phyloP scores from a whole-genome alignment of 1,140 invertebrate genomes.

The Drosophila busckii region DNA sequence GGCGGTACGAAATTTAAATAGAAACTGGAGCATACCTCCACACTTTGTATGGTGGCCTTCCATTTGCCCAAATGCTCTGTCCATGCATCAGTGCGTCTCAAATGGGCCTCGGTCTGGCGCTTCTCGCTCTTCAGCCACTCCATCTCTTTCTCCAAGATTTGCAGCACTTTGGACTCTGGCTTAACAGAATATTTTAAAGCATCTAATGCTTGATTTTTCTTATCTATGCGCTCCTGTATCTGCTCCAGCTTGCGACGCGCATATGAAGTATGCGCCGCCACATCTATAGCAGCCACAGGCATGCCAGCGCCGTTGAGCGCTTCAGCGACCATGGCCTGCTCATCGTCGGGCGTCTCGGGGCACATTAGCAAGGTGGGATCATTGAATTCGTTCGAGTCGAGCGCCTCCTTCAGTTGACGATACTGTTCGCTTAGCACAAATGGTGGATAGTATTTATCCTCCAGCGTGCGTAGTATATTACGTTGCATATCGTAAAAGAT shows the following conservation, averaged over 20 bases:
- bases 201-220: conserved; percentile 89
- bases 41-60: conserved; percentile 89
- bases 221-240: conserved; percentile 87
- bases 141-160: conserved; percentile 89
- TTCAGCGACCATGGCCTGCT: conserved; percentile 51
- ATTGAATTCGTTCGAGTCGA: conserved; percentile 84
- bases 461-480: conserved; percentile 86
- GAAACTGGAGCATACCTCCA: conserved; percentile 82
- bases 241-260: conserved; percentile 89
- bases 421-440: conserved; percentile 93
- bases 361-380: conserved; percentile 72
- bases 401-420: conserved; percentile 85
- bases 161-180: conserved; percentile 87
- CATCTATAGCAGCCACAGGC: conserved; percentile 81
- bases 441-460: conserved; percentile 93
- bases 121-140: conserved; percentile 89
- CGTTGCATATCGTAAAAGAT: conserved; percentile 93
- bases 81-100: conserved; percentile 93
- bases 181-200: conserved; percentile 87
- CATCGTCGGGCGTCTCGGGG: conserved; percentile 63
- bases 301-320: conserved; percentile 33
- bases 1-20: not conserved
- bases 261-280: conserved; percentile 90
- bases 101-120: conserved; percentile 88
- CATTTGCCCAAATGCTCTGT: conserved; percentile 91